Evolutionary conservation across 2,113 vertebrate species (phyloP).

Genomic region (Lophura nycthemera): DNA sequence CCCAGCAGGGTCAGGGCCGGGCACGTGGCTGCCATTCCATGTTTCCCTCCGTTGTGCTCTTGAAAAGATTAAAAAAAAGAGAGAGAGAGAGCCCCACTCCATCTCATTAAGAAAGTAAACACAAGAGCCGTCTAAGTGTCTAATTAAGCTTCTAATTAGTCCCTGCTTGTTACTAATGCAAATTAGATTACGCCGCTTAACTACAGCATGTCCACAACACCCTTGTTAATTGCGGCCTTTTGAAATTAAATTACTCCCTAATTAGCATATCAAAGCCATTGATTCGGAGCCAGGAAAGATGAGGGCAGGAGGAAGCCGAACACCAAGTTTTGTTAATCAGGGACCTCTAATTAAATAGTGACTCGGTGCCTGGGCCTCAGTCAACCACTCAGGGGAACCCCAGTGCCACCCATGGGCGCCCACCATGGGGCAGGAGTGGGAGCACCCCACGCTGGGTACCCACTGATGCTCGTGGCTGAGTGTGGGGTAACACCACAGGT

Average conservation of each 20-base stretch:
- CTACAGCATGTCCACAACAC: conserved; percentile 99
- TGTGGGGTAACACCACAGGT: not conserved
- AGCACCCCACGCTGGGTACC: not conserved
- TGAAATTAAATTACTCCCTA: conserved; percentile 99
- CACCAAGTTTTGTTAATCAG: conserved; percentile 99
- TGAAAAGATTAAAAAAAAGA: conserved; percentile 73
- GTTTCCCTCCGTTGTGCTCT: conserved; percentile 64
- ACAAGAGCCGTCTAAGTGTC: conserved; percentile 99
- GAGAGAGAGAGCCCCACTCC: conserved; percentile 85
- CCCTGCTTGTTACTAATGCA: conserved; percentile 99
- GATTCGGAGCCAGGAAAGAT: conserved; percentile 92
- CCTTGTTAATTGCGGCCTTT: conserved; percentile 99
- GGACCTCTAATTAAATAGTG: conserved; percentile 98
- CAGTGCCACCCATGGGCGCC: not conserved
- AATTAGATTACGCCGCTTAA: conserved; percentile 99
- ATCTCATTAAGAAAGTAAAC: conserved; percentile 99
- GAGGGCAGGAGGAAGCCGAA: conserved; percentile 91
- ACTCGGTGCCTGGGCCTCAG: conserved; percentile 74
- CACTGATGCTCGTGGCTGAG: not conserved
- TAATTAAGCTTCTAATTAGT: conserved; percentile 99
- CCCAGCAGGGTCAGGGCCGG: not conserved
- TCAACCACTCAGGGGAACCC: not conserved
- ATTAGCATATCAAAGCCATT: conserved; percentile 99
- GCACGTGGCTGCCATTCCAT: not conserved
- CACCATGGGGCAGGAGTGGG: not conserved